A percentile compares a stretch with the other conserved stretches of the same genome.
These are phyloP conservation scores for Baryphthengus martii DNA, from an alignment of 2,113 vertebrate genomes.

Conservation along the genomic window DNA sequence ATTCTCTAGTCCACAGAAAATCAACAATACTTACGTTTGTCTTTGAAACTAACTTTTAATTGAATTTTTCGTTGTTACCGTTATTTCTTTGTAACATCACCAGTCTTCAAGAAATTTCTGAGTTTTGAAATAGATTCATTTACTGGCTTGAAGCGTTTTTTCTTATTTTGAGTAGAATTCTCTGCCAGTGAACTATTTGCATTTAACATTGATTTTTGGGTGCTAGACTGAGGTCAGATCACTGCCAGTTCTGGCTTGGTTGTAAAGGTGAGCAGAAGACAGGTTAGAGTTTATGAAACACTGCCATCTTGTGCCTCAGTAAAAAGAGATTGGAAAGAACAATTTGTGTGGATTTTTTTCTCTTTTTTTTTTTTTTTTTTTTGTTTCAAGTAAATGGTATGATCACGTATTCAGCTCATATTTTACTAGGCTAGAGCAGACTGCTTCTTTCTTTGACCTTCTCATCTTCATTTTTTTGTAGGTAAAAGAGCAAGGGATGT, in stretches of 20 bases:
- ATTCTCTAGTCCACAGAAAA: background rate
- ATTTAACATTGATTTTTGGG: background rate
- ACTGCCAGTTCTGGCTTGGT: background rate
- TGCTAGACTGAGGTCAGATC: background rate
- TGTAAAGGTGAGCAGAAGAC: background rate
- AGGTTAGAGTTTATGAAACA: slow-evolving; percentile 39
- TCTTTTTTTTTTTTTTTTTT: background rate
- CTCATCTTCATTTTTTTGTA: background rate
- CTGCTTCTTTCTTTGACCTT: background rate
- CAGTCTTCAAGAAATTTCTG: background rate
- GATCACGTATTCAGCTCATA: background rate
- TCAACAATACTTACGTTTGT: background rate
- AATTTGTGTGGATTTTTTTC: background rate
- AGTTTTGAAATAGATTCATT: background rate
- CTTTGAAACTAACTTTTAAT: background rate
- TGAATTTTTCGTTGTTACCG: background rate
- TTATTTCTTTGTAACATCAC: background rate
- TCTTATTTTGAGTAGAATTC: background rate
- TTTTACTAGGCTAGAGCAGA: background rate
- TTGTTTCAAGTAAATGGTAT: background rate
- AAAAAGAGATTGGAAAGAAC: background rate
- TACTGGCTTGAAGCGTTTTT: background rate
- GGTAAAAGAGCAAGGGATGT: background rate
- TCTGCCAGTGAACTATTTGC: background rate
- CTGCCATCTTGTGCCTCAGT: slow-evolving; percentile 31